A percentile compares a stretch with the other conserved stretches of the same genome.
These are phyloP conservation scores for Ailurus styani DNA, from an alignment of 2,113 vertebrate genomes.

Conservation along the genomic window DNA sequence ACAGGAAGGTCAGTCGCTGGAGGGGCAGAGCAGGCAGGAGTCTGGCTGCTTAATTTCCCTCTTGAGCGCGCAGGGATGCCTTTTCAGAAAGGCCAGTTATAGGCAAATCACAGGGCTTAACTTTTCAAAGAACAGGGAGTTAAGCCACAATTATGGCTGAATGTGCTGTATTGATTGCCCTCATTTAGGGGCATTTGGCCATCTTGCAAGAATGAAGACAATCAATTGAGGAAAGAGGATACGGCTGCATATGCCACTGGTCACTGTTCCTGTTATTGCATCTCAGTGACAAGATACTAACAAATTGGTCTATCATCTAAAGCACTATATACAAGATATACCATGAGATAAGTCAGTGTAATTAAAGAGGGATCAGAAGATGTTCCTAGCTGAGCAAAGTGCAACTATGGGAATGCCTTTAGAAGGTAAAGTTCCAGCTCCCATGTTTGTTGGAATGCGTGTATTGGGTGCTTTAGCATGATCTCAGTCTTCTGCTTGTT, in stretches of 20 bases:
- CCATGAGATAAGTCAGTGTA: constrained; percentile 25
- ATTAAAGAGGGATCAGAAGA: constrained; percentile 14
- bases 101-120: constrained; percentile 50
- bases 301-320: constrained; percentile 49
- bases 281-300: constrained; percentile 56
- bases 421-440: neutral
- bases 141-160: constrained; percentile 54
- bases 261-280: neutral
- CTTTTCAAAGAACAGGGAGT: constrained; percentile 46
- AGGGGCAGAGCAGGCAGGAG: neutral
- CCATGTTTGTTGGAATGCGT: neutral
- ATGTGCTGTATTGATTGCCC: constrained; percentile 6
- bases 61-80: constrained; percentile 22
- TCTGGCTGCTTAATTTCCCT: constrained; percentile 31
- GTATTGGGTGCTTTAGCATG: neutral
- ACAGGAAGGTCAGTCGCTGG: neutral
- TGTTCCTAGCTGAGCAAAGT: neutral
- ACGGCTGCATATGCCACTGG: neutral
- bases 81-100: constrained; percentile 49
- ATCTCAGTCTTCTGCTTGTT: neutral
- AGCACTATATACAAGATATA: neutral
- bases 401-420: neutral
- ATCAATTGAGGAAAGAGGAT: constrained; percentile 33
- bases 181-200: constrained; percentile 42
- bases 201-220: constrained; percentile 18